phyloP scores from a whole-genome alignment of 2,797 vertebrate genomes.

The Limnodromus scolopaceus region DNA sequence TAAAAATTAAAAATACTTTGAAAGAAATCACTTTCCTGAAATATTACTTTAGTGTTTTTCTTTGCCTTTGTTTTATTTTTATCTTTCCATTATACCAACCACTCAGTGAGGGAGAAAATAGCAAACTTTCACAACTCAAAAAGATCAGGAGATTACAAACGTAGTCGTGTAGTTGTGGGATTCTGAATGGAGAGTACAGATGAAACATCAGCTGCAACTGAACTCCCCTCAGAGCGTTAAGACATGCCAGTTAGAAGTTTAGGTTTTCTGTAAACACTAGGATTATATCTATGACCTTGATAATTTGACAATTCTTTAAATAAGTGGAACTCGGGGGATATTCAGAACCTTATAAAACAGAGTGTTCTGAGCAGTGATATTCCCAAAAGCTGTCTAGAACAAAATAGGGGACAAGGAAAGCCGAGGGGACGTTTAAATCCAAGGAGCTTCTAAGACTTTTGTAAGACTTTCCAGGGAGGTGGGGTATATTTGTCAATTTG shows the following conservation, averaged over 20 bases:
- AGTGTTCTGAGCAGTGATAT: background rate
- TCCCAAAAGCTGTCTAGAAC: slow-evolving; percentile 8
- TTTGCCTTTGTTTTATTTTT: slow-evolving; percentile 73
- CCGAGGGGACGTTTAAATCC: background rate
- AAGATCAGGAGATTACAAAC: slow-evolving; percentile 43
- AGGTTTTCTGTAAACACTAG: slow-evolving; percentile 34
- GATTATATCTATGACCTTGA: slow-evolving; percentile 33
- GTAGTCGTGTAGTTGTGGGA: background rate
- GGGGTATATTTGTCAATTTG: slow-evolving; percentile 15
- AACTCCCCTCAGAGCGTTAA: background rate
- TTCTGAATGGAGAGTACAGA: slow-evolving; percentile 49
- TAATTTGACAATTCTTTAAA: slow-evolving; percentile 37
- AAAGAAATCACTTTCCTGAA: slow-evolving; percentile 77
- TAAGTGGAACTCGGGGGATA: background rate
- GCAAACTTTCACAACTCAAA: slow-evolving; percentile 42
- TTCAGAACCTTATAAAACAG: slow-evolving; percentile 27
- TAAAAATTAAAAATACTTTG: slow-evolving; percentile 77
- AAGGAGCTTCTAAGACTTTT: background rate
- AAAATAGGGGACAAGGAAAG: background rate
- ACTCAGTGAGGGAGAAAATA: slow-evolving; percentile 43
- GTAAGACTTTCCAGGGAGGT: slow-evolving; percentile 1
- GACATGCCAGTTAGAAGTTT: slow-evolving; percentile 34
- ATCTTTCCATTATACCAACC: slow-evolving; percentile 62
- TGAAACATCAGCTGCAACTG: background rate
- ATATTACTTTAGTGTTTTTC: slow-evolving; percentile 75